Conservation (phyloP, 2,113 vertebrate genomes). For the Fulica atra region DNA sequence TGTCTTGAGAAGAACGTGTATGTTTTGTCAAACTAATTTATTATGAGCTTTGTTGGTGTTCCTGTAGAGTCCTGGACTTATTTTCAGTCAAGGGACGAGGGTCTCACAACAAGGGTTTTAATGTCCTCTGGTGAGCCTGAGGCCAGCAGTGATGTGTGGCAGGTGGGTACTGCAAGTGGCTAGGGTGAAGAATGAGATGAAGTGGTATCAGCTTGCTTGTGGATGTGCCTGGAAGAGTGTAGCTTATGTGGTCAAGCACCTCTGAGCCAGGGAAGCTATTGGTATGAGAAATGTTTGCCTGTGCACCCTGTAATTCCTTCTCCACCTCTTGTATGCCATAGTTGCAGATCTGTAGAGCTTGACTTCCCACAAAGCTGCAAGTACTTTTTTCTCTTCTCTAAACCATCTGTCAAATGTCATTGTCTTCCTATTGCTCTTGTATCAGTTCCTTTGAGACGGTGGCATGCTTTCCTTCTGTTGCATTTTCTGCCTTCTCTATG, state of each 20-base stretch:
- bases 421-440: not conserved
- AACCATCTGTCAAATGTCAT: not conserved
- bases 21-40: not conserved
- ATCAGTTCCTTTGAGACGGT: not conserved
- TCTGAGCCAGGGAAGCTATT: not conserved
- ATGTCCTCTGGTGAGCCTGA: rapidly evolving
- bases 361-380: not conserved
- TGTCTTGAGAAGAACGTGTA: not conserved
- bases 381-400: not conserved
- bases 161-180: rapidly evolving
- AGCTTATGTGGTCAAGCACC: not conserved
- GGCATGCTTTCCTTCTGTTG: rapidly evolving
- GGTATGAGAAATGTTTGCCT: not conserved
- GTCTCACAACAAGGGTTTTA: rapidly evolving
- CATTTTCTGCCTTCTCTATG: not conserved
- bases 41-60: rapidly evolving
- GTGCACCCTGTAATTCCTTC: not conserved
- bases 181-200: not conserved
- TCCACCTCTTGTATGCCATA: rapidly evolving
- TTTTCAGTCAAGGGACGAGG: not conserved
- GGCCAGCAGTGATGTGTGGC: not conserved
- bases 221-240: not conserved
- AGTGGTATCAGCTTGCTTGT: rapidly evolving
- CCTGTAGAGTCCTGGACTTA: rapidly evolving
- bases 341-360: not conserved